Base-by-base conservation (phyloP, 2,888 invertebrate genomes). In the Panzeria rudis region DNA sequence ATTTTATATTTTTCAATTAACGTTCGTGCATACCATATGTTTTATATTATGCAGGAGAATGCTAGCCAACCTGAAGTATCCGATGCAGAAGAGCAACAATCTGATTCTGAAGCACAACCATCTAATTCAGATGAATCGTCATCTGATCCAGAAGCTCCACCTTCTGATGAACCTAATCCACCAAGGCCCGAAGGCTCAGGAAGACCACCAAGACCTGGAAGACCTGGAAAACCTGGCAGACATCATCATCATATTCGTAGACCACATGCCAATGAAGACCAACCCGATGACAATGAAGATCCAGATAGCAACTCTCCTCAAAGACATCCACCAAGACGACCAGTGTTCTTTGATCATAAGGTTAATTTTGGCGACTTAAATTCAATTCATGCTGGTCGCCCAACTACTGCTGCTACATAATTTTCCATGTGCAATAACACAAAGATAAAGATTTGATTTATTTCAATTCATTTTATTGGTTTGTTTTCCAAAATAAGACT, bases 81-180 rank as follows among this genome's bases (percentile, higher is more conserved):
- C 13, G 52, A 71, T 6, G 9, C 9, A n/a, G 41, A 44, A 38
- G 9, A 50, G 38, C 20, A 54, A 23, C 23, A 35, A 56, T 11
- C 32, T 17, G 59, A 59, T 17, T 32, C 17, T 7, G n/a, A 56
- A 0, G 54, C 11, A 25, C 0, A 3, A 13, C 2, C 13, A 20
- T 13, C 38, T 62, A 13, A 41, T 13, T 1, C 41, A 41, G 41
- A 11, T 13, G 47, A 47, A 47, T 6, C 47, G 1, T 47, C 47
- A 17, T 3, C 47, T 35, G 35, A 35, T 35, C 1, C 35, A 35
- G 35, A 35, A 9, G 35, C 35, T 35, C 25, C 68, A 35, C 47
- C 35, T 8, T 59, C 59, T 52, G 41, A 76, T 15, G 52, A 62
- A 15, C 23, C 17, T 13, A 35, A 41, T 32, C 62, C 69, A 15